phyloP scores from a whole-genome alignment of 1,140 invertebrate genomes.

The Drosophila jambulina region DNA sequence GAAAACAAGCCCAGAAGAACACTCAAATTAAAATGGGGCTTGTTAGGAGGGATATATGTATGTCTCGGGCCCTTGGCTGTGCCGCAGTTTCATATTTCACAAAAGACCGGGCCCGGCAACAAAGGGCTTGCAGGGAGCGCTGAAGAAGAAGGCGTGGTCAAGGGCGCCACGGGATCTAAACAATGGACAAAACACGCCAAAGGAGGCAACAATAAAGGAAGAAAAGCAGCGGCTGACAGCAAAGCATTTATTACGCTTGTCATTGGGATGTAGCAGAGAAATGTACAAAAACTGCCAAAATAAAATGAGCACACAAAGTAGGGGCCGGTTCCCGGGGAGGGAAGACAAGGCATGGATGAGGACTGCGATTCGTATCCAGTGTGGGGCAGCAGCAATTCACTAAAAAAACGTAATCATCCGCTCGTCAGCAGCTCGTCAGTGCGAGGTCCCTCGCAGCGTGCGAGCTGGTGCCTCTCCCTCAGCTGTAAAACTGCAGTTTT shows the following conservation, averaged over 20 bases:
- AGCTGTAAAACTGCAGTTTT: constrained; percentile 36
- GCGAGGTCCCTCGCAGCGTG: constrained; percentile 43
- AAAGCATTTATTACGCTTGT: constrained; percentile 83
- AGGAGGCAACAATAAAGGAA: constrained; percentile 72
- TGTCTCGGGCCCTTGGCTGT: constrained; percentile 5
- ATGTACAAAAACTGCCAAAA: constrained; percentile 55
- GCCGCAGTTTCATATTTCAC: constrained; percentile 54
- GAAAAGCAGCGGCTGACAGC: constrained; percentile 67
- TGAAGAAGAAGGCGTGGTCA: constrained; percentile 45
- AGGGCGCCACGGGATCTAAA: constrained; percentile 61
- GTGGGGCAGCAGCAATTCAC: constrained; percentile 50
- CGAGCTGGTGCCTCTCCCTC: constrained; percentile 29
- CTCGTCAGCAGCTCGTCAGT: constrained; percentile 75
- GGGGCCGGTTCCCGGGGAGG: constrained; percentile 6
- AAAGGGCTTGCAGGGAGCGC: constrained; percentile 42
- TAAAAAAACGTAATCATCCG: constrained; percentile 77
- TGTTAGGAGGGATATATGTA: constrained; percentile 17
- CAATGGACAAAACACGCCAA: constrained; percentile 71
- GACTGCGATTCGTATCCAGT: constrained; percentile 21
- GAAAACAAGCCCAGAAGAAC: constrained; percentile 19
- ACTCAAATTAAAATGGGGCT: constrained; percentile 47
- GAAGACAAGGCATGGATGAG: constrained; percentile 10
- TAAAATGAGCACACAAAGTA: constrained; percentile 67
- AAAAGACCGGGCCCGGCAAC: constrained; percentile 48
- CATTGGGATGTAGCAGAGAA: constrained; percentile 64